Evolutionary conservation across 2,797 vertebrate genomes (phyloP).

Genomic region (Lophura swinhoii): DNA sequence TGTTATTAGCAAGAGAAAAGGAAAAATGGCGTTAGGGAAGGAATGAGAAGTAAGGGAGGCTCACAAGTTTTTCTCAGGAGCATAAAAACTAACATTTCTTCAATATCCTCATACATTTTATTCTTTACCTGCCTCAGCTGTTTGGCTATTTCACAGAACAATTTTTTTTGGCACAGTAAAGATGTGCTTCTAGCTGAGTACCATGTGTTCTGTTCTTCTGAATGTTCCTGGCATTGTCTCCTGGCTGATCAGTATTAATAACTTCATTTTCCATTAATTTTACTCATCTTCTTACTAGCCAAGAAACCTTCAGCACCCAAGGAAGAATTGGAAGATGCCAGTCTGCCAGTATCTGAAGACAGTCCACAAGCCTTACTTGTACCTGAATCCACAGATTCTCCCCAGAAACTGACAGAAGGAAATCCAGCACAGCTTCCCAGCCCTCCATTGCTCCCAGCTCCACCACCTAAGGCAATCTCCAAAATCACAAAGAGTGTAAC

Average conservation of each 20-base stretch:
- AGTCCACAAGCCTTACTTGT: constrained; percentile 81
- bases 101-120: background rate
- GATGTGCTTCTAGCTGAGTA: background rate
- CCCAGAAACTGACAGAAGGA: constrained; percentile 75
- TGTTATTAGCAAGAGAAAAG: background rate
- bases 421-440: constrained; percentile 77
- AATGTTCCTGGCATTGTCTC: constrained; percentile 57
- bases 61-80: constrained; percentile 17
- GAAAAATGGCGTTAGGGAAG: background rate
- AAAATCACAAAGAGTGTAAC: constrained; percentile 75
- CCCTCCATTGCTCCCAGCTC: constrained; percentile 77
- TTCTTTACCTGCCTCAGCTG: constrained; percentile 5
- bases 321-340: constrained; percentile 66
- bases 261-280: constrained; percentile 38
- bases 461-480: constrained; percentile 77
- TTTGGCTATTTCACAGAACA: background rate
- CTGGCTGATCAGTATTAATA: constrained; percentile 46
- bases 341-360: constrained; percentile 69
- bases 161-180: background rate
- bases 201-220: constrained; percentile 10
- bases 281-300: constrained; percentile 70
- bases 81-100: background rate
- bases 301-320: constrained; percentile 70
- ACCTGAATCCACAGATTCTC: constrained; percentile 75
- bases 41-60: background rate